Evolutionary conservation across 2,113 vertebrate species (phyloP).

Genomic region (Erythrolamprus reginae): DNA sequence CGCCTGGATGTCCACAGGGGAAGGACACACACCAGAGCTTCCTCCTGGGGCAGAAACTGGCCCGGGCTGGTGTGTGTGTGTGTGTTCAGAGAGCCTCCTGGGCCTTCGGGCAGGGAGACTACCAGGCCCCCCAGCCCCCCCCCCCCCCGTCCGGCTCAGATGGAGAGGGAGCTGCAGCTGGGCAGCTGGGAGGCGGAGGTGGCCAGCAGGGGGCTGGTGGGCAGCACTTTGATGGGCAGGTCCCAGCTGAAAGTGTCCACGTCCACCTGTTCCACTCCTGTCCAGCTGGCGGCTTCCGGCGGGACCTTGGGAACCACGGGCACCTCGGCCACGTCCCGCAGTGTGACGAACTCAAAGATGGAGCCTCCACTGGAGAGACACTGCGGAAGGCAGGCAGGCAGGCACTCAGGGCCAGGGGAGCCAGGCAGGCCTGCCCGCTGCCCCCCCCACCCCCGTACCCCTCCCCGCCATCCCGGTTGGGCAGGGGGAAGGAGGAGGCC

Average conservation of each 20-base stretch:
- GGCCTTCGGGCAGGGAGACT: background rate
- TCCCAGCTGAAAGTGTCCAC: conserved; percentile 99
- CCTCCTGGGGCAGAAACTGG: no score
- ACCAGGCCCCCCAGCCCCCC: background rate
- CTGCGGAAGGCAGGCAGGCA: conserved; percentile 44
- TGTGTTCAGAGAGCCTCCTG: no score
- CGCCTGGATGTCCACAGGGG: background rate
- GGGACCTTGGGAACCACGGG: conserved; percentile 81
- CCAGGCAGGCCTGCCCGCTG: background rate
- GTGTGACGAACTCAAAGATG: conserved; percentile 96
- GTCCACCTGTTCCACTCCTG: conserved; percentile 84
- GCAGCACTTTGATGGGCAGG: conserved; percentile 92
- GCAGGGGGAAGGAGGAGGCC: no score
- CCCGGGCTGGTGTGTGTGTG: no score
- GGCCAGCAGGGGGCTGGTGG: conserved; percentile 89
- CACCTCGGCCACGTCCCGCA: conserved; percentile 74
- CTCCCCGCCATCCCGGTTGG: no score
- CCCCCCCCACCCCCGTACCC: no score
- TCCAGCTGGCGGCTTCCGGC: conserved; percentile 82
- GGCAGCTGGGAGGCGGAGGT: conserved; percentile 89
- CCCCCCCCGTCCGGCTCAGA: conserved; percentile 65
- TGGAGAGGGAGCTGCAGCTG: conserved; percentile 86
- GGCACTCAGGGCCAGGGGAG: background rate
- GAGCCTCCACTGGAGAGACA: conserved; percentile 82
- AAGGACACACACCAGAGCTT: background rate